These are phyloP conservation scores for Scaptomyza montana DNA, from an alignment of 1,140 invertebrate genomes.

Conservation along the genomic window DNA sequence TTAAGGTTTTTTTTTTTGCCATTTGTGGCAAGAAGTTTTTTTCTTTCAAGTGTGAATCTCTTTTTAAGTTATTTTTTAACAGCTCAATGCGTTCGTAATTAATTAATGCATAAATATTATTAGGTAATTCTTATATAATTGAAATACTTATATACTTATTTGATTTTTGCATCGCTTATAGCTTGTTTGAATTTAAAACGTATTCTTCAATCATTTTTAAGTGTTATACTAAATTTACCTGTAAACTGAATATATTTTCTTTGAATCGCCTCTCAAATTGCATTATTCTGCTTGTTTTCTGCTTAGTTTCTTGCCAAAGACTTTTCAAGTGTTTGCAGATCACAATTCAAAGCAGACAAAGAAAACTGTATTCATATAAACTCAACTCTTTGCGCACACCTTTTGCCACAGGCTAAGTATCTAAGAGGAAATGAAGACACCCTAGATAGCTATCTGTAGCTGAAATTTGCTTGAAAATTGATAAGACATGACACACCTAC, in stretches of 20 bases:
- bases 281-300: neutral
- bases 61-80: too few relatives aligned
- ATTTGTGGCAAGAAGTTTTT: neutral
- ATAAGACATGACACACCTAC: slow-evolving; percentile 72
- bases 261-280: neutral
- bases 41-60: too few relatives aligned
- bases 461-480: slow-evolving; percentile 64
- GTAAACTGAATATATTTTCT: neutral
- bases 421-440: too few relatives aligned
- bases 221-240: neutral
- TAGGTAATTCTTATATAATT: too few relatives aligned
- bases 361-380: neutral
- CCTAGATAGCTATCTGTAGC: slow-evolving; percentile 12
- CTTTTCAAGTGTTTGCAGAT: slow-evolving; percentile 25
- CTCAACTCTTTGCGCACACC: slow-evolving; percentile 21
- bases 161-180: too few relatives aligned
- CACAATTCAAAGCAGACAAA: slow-evolving; percentile 29
- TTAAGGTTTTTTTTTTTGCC: neutral
- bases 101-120: too few relatives aligned
- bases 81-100: too few relatives aligned
- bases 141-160: too few relatives aligned
- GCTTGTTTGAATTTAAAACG: too few relatives aligned
- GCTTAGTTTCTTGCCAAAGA: neutral
- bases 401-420: neutral
- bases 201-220: neutral